A percentile compares a stretch with the other conserved stretches of the same genome.
Conservation (phyloP, 2,888 invertebrate species). For the Cerastis rubricosa region DNA sequence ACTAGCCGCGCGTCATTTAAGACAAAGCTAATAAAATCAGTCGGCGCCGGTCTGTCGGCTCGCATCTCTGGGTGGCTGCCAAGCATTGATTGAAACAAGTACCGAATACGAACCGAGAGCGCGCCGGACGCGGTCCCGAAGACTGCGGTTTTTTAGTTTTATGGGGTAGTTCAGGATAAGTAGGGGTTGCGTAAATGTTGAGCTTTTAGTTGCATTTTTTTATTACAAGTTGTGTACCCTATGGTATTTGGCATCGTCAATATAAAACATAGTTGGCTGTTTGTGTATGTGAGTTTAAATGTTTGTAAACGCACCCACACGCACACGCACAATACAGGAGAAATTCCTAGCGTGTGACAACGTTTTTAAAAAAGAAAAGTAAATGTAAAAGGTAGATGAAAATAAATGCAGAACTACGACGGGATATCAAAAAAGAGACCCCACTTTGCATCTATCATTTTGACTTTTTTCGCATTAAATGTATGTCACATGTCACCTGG, state of each 20-base stretch:
- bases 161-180: slow-evolving; percentile 30
- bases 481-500: background rate
- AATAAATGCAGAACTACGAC: background rate
- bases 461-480: background rate
- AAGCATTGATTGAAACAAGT: slow-evolving; percentile 78
- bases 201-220: slow-evolving; percentile 17
- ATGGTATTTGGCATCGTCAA: background rate
- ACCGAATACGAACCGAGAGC: slow-evolving; percentile 19
- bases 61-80: slow-evolving; percentile 77
- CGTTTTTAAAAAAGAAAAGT: no score
- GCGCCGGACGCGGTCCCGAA: slow-evolving; percentile 13
- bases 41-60: slow-evolving; percentile 78
- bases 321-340: no score
- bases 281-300: no score
- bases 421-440: background rate
- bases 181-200: slow-evolving; percentile 22
- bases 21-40: slow-evolving; percentile 74
- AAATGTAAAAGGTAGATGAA: background rate
- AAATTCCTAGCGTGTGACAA: no score
- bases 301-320: no score
- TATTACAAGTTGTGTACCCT: background rate
- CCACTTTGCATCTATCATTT: background rate
- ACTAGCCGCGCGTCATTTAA: slow-evolving; percentile 40
- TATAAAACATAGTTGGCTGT: background rate
- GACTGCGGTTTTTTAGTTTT: slow-evolving; percentile 23